phyloP scores from a whole-genome alignment of 2,113 vertebrate species.

The Perca flavescens region DNA sequence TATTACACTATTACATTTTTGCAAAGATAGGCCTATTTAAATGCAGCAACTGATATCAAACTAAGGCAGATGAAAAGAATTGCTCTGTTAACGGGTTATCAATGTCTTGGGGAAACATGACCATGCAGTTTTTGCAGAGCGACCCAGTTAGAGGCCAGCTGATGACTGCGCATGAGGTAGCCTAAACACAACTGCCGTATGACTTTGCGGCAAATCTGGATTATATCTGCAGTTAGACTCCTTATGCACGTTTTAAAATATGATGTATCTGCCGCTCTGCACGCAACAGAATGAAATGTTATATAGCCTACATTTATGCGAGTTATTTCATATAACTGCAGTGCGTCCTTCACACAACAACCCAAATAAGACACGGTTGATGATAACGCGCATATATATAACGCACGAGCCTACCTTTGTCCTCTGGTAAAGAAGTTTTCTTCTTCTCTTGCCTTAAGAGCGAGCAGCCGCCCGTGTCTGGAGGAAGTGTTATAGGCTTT shows the following conservation, averaged over 20 bases:
- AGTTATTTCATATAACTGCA: background rate
- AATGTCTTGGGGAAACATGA: constrained; percentile 61
- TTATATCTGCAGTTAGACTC: constrained; percentile 18
- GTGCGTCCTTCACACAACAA: constrained; percentile 7
- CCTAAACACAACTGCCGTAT: constrained; percentile 40
- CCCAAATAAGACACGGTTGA: background rate
- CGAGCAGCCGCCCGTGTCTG: background rate
- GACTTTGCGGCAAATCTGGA: constrained; percentile 74
- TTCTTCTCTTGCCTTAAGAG: constrained; percentile 5
- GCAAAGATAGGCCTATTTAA: background rate
- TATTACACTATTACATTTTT: background rate
- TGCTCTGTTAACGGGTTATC: background rate
- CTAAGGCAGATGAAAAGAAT: background rate
- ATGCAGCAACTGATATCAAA: background rate
- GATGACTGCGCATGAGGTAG: constrained; percentile 68
- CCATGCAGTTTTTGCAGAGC: constrained; percentile 56
- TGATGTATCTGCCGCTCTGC: background rate
- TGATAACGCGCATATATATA: background rate
- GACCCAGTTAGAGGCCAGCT: constrained; percentile 61
- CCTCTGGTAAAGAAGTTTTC: background rate
- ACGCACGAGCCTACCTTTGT: constrained; percentile 57
- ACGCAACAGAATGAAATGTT: background rate
- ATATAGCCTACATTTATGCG: background rate
- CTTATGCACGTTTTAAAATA: background rate
- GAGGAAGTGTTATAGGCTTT: background rate